A percentile compares a stretch with the other conserved stretches of the same genome.
Conservation (phyloP, 1,140 invertebrate species). For the Lanistes nyassanus region DNA sequence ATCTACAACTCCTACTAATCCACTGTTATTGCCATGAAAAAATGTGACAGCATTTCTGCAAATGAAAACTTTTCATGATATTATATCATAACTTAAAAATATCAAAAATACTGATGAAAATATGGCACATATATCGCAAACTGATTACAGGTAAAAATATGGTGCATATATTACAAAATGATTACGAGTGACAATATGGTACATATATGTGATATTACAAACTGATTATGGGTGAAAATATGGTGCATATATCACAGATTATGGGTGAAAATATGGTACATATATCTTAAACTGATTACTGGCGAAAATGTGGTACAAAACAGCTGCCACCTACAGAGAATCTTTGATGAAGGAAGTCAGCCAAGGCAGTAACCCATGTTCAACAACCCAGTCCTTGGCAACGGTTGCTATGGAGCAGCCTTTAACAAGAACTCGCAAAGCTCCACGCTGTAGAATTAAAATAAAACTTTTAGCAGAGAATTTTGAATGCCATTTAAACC, state of each 20-base stretch:
- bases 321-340: neutral
- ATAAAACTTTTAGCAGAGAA: no score
- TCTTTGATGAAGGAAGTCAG: constrained; percentile 12
- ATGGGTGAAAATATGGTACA: neutral
- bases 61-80: no score
- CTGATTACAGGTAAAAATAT: neutral
- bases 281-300: neutral
- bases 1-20: no score
- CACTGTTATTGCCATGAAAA: no score
- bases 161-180: neutral
- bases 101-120: no score
- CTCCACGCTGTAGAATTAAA: constrained; percentile 1
- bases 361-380: constrained; percentile 22
- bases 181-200: neutral
- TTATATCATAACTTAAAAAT: no score
- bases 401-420: constrained; percentile 17
- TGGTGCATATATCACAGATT: no score
- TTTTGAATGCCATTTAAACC: no score
- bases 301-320: neutral
- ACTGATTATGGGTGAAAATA: no score
- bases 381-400: constrained; percentile 18
- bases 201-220: neutral
- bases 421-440: constrained; percentile 18
- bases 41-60: no score
- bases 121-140: no score